Conservation (phyloP, 2,113 vertebrate species). For the Ariopsis seemanni region DNA sequence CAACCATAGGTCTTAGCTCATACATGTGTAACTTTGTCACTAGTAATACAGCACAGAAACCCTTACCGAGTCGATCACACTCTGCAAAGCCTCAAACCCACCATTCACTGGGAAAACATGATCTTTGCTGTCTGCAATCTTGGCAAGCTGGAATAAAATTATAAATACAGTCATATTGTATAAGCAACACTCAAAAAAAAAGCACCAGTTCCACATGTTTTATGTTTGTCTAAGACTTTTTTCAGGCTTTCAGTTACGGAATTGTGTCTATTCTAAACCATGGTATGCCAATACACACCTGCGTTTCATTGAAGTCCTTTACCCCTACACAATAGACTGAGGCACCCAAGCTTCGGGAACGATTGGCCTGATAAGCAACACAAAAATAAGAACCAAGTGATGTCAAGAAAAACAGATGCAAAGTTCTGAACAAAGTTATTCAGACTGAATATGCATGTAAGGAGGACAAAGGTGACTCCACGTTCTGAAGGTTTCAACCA, state of each 20-base stretch:
- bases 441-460: background rate
- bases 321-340: conserved; percentile 96
- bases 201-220: background rate
- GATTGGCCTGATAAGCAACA: conserved; percentile 82
- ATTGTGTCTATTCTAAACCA: background rate
- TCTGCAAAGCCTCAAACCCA: conserved; percentile 93
- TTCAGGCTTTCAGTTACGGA: background rate
- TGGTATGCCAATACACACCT: conserved; percentile 73
- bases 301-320: conserved; percentile 98
- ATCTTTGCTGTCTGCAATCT: conserved; percentile 96
- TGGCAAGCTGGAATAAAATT: conserved; percentile 80
- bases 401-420: conserved; percentile 25
- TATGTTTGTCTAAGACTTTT: background rate
- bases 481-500: too few relatives aligned
- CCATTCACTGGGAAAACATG: conserved; percentile 98
- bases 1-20: background rate
- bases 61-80: conserved; percentile 95
- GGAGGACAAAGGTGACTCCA: background rate
- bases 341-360: conserved; percentile 91
- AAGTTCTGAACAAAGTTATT: background rate
- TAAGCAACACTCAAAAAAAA: background rate
- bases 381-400: conserved; percentile 59
- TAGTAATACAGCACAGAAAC: background rate
- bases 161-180: conserved; percentile 16
- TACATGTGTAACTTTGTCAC: background rate